Conservation (phyloP, 37 sponge, comb jelly and placozoan species). For the Axinella damicornis region DNA sequence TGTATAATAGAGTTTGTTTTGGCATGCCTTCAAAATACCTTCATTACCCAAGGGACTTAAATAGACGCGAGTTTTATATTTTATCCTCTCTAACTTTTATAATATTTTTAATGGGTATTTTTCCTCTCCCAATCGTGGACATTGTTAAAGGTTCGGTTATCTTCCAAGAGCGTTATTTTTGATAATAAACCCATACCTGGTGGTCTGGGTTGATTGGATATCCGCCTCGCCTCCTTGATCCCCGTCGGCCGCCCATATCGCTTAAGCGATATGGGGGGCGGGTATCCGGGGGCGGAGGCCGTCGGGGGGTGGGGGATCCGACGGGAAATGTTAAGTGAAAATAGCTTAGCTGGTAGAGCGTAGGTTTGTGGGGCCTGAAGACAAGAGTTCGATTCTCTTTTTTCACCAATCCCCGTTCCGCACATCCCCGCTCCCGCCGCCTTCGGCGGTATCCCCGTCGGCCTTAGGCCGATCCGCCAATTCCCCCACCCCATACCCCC, state of each 20-base stretch:
- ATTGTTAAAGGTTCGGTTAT: constrained; percentile 54
- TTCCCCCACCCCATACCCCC: no score
- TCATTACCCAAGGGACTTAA: constrained; percentile 62
- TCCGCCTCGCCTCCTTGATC: no score
- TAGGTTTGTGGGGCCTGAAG: constrained; percentile 75
- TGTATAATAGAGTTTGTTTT: constrained; percentile 90
- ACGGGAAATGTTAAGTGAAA: no score
- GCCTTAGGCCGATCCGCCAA: no score
- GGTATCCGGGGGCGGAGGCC: no score
- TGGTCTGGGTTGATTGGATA: no score
- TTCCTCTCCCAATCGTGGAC: constrained; percentile 56
- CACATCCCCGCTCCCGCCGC: no score
- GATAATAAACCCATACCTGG: background rate
- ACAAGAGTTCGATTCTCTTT: constrained; percentile 84
- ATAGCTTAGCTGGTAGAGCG: constrained; percentile 59
- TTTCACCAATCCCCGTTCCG: no score
- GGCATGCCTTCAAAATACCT: constrained; percentile 66
- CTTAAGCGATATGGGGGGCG: no score
- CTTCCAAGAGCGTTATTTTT: constrained; percentile 1
- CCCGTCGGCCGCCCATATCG: no score
- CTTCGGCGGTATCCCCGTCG: no score
- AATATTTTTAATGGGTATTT: constrained; percentile 71
- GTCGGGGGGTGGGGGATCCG: no score
- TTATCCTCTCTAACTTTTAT: constrained; percentile 62
- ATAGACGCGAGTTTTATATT: constrained; percentile 71